Conservation (phyloP, 1,140 invertebrate species). For the Lycorma delicatula region DNA sequence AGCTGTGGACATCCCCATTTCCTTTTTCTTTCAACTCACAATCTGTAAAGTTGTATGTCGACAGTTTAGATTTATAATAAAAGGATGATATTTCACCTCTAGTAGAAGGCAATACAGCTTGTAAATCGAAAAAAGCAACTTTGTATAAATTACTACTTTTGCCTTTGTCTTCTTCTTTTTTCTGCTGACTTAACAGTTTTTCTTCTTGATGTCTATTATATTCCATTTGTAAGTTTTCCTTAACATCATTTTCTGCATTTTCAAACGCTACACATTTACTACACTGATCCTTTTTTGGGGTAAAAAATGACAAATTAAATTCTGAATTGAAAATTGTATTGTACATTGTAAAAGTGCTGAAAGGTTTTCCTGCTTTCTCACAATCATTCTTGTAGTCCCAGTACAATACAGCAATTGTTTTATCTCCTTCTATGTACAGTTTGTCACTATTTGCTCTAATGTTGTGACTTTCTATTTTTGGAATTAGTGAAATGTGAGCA, state of each 20-base stretch:
- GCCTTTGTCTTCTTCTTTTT: constrained; percentile 13
- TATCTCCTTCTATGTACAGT: too few species aligned
- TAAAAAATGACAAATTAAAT: constrained; percentile 22
- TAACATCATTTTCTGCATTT: constrained; percentile 13
- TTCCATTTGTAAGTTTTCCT: constrained; percentile 4
- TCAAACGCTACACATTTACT: constrained; percentile 15
- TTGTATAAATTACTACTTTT: background rate
- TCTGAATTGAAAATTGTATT: constrained; percentile 21
- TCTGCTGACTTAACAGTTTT: background rate
- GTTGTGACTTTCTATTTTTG: too few species aligned
- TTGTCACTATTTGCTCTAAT: too few species aligned
- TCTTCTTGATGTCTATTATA: constrained; percentile 17
- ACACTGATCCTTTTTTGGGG: constrained; percentile 23
- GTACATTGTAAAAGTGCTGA: constrained; percentile 21
- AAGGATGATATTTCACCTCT: constrained; percentile 19
- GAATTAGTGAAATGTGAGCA: too few species aligned
- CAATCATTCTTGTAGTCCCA: too few species aligned
- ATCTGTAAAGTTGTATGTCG: constrained; percentile 27
- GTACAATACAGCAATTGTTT: too few species aligned
- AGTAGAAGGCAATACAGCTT: constrained; percentile 4
- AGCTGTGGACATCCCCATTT: constrained; percentile 29
- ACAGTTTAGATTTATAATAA: constrained; percentile 30
- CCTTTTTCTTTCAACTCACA: constrained; percentile 19
- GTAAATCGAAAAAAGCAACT: constrained; percentile 11
- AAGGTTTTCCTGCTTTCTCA: too few species aligned